A percentile compares a stretch with the other conserved stretches of the same genome.
Evolutionary conservation across 2,888 invertebrate species (phyloP).

Genomic region (Pachydiplax longipennis): DNA sequence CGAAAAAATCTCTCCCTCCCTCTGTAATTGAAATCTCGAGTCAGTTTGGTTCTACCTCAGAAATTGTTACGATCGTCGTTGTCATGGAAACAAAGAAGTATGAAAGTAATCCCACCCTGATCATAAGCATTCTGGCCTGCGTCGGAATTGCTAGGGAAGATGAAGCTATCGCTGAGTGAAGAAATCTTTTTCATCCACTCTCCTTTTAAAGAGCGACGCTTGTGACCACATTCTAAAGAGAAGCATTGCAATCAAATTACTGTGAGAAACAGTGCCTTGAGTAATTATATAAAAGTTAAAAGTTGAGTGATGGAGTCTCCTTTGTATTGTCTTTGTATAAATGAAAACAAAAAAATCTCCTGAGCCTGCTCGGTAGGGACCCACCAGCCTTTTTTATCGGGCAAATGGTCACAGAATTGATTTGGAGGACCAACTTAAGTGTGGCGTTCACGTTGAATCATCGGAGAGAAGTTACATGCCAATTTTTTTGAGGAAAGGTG

Average conservation of each 20-base stretch:
- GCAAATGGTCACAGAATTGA: not conserved
- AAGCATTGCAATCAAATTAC: constrained; percentile 37
- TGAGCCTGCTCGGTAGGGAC: not conserved
- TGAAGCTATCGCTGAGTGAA: not conserved
- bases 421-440: constrained; percentile 29
- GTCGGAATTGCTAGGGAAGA: not conserved
- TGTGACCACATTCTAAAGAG: constrained; percentile 19
- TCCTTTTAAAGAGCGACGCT: not conserved
- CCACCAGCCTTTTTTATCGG: not conserved
- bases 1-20: constrained; percentile 18
- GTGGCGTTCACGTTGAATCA: constrained; percentile 6
- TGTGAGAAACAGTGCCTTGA: constrained; percentile 44
- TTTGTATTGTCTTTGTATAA: constrained; percentile 20
- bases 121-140: not conserved
- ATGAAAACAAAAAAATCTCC: constrained; percentile 7
- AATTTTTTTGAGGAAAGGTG: not conserved
- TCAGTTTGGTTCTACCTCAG: constrained; percentile 45
- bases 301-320: constrained; percentile 25
- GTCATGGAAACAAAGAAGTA: not conserved
- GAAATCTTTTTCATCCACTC: not conserved
- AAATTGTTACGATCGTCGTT: constrained; percentile 36
- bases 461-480: not conserved
- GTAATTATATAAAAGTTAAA: constrained; percentile 9
- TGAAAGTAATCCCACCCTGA: not conserved
- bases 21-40: constrained; percentile 27